Percentiles rank a stretch among this genome's conserved stretches.
Conservation (phyloP, 1,140 invertebrate species). For the Aphelenchoides fujianensis region DNA sequence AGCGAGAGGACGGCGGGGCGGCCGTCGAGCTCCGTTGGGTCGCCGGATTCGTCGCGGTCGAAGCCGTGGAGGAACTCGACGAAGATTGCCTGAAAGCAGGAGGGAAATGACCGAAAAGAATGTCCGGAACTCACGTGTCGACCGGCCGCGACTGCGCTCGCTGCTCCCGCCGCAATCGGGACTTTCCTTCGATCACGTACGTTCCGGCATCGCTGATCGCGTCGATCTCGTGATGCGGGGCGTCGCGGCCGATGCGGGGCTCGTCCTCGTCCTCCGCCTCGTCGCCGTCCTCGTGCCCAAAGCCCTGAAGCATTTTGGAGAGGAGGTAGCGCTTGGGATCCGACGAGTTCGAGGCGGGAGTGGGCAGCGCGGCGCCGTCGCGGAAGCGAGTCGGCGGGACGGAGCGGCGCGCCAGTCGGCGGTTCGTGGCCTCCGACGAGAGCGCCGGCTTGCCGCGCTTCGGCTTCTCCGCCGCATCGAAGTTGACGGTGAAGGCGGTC, state of each 20-base stretch:
- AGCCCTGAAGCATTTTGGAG: slow-evolving; percentile 42
- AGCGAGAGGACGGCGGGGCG: neutral
- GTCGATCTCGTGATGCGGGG: slow-evolving; percentile 35
- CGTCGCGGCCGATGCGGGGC: neutral
- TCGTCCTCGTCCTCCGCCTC: neutral
- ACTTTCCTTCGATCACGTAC: slow-evolving; percentile 37
- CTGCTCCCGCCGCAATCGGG: neutral
- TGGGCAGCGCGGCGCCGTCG: neutral
- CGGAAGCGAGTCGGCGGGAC: neutral
- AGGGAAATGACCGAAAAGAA: neutral
- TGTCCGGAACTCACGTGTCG: neutral
- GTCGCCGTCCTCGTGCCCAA: neutral
- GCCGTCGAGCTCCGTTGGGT: slow-evolving; percentile 4
- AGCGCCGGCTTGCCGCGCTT: slow-evolving; percentile 39
- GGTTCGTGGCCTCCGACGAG: slow-evolving; percentile 29
- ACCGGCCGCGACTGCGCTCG: neutral
- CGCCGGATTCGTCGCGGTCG: slow-evolving; percentile 2
- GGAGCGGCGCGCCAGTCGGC: neutral
- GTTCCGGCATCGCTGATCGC: slow-evolving; percentile 47
- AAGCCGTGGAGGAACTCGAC: slow-evolving; percentile 22
- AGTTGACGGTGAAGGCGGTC: slow-evolving; percentile 46
- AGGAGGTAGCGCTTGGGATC: slow-evolving; percentile 49
- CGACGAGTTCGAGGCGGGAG: slow-evolving; percentile 26
- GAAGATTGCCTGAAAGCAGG: slow-evolving; percentile 11
- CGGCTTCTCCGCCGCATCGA: slow-evolving; percentile 31